Conservation (phyloP, 2,113 vertebrate genomes). For the Narcine bancroftii region DNA sequence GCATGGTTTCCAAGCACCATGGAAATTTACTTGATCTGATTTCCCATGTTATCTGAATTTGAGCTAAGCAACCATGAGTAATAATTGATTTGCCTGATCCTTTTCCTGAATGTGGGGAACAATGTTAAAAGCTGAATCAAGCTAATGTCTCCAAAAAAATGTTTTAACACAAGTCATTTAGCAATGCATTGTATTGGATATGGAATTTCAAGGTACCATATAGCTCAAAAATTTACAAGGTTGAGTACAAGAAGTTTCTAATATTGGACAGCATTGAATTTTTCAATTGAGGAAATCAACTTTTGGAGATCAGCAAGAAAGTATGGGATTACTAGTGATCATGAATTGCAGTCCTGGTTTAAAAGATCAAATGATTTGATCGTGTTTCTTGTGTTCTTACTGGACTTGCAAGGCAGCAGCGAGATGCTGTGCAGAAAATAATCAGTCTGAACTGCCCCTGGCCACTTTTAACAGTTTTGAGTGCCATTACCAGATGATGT, state of each 20-base stretch:
- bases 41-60: background rate
- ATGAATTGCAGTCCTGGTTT: no score
- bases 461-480: background rate
- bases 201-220: background rate
- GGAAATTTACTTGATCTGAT: background rate
- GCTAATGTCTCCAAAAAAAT: background rate
- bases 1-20: background rate
- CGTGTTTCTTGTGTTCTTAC: no score
- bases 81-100: background rate
- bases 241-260: background rate
- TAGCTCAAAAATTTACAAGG: background rate
- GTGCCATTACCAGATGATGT: background rate
- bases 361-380: no score
- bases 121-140: constrained; percentile 18
- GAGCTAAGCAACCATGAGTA: background rate
- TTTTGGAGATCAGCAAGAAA: no score
- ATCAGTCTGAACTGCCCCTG: no score
- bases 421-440: background rate
- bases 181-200: background rate
- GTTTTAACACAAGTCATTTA: background rate
- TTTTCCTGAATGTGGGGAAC: background rate
- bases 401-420: background rate
- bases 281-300: no score
- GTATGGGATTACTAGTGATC: no score
- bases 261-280: background rate